Percentiles rank a stretch among this genome's conserved stretches.
phyloP scores from a whole-genome alignment of 1,140 invertebrate genomes.

The Lucilia cuprina region DNA sequence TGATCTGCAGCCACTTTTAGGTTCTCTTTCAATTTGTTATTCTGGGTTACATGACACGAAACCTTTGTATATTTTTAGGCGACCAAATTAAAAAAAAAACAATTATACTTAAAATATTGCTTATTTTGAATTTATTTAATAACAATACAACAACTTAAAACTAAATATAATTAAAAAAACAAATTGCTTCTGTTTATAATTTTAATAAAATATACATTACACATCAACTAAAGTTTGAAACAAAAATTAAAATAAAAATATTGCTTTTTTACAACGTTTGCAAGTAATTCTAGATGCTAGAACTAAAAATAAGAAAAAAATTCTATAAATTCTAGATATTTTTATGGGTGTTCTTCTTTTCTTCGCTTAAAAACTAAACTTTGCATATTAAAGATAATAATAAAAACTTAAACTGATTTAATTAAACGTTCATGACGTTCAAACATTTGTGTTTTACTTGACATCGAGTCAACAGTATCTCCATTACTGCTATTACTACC shows the following conservation, averaged over 20 bases:
- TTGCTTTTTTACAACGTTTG: not conserved
- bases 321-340: not conserved
- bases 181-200: not conserved
- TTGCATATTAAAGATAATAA: not conserved
- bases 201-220: not conserved
- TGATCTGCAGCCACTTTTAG: too few relatives aligned
- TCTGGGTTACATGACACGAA: too few relatives aligned
- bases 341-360: too few relatives aligned
- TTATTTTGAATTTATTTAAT: not conserved
- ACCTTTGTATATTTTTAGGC: too few relatives aligned
- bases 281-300: conserved; percentile 38
- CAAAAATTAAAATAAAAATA: conserved; percentile 9
- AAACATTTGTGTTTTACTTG: conserved; percentile 51
- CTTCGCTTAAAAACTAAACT: not conserved
- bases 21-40: too few relatives aligned
- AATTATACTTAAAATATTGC: not conserved
- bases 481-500: not conserved
- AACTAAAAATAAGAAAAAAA: conserved; percentile 6
- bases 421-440: conserved; percentile 57
- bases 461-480: conserved; percentile 46
- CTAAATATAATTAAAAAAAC: not conserved
- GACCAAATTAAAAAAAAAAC: too few relatives aligned
- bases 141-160: conserved; percentile 4
- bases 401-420: conserved; percentile 51
- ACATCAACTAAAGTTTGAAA: not conserved